These are phyloP conservation scores for Thryonomys swinderianus DNA, from an alignment of 2,113 vertebrate genomes.

Conservation along the genomic window DNA sequence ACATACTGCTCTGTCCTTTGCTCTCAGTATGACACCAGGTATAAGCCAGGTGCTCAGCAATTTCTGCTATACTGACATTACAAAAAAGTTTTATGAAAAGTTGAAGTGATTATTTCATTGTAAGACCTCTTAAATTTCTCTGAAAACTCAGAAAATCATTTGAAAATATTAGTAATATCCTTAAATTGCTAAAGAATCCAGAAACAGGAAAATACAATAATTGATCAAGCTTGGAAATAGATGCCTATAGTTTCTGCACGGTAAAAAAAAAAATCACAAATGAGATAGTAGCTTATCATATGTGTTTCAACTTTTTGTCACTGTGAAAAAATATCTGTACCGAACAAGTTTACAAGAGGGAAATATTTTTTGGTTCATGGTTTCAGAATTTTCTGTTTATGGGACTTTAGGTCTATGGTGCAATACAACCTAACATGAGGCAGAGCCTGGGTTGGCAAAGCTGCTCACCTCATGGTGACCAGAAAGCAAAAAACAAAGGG, in stretches of 20 bases:
- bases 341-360: not conserved
- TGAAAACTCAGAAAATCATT: conserved; percentile 19
- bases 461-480: not conserved
- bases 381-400: not conserved
- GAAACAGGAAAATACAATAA: conserved; percentile 11
- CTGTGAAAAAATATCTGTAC: not conserved
- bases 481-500: not conserved
- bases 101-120: not conserved
- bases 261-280: conserved; percentile 6
- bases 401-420: not conserved
- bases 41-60: not conserved
- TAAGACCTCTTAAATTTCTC: conserved; percentile 6
- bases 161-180: not conserved
- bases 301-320: not conserved
- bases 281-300: conserved; percentile 29
- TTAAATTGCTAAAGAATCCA: not conserved
- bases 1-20: not conserved
- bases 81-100: not conserved
- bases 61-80: not conserved
- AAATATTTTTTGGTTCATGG: not conserved
- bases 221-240: not conserved
- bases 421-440: not conserved
- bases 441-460: not conserved
- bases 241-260: conserved; percentile 15
- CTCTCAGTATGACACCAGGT: not conserved